Evolutionary conservation across 2,113 vertebrate species (phyloP).

Genomic region (Nycticryphes semicollaris): DNA sequence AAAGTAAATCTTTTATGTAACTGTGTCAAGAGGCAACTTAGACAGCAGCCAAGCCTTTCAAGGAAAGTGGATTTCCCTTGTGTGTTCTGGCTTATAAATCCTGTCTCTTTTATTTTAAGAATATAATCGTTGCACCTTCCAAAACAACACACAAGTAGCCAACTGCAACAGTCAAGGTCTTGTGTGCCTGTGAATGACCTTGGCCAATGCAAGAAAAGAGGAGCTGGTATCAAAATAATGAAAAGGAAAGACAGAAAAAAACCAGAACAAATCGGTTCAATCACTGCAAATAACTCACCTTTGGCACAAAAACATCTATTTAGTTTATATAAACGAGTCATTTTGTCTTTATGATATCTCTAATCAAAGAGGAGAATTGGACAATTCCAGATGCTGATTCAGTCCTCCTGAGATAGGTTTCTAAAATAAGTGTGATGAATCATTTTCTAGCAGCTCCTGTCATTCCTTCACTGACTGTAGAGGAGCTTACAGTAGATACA

Average conservation of each 20-base stretch:
- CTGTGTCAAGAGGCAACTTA: conserved; percentile 48
- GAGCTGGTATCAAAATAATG: neutral
- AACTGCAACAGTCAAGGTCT: conserved; percentile 59
- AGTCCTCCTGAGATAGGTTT: neutral
- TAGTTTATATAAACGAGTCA: neutral
- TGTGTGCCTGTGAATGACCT: conserved; percentile 48
- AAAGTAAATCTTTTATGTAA: conserved; percentile 68
- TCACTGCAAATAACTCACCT: neutral
- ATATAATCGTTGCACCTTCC: conserved; percentile 70
- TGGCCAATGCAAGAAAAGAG: conserved; percentile 13
- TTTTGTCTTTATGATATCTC: neutral
- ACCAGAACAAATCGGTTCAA: neutral
- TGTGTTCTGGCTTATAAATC: conserved; percentile 73
- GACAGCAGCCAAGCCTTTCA: conserved; percentile 70
- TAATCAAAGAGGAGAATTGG: neutral
- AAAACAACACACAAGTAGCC: conserved; percentile 55
- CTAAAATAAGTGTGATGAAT: neutral
- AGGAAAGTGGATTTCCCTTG: conserved; percentile 77
- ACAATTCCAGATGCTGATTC: neutral
- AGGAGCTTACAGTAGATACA: neutral
- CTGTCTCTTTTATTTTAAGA: conserved; percentile 69
- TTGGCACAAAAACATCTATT: neutral
- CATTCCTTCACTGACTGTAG: neutral
- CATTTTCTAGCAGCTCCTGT: neutral
- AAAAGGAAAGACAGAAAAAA: neutral